Evolutionary conservation across 37 sponge, comb jelly and placozoan species (phyloP), one percentile per base, ranked within the genome.

Genomic region (Spongilla lacustris): DNA sequence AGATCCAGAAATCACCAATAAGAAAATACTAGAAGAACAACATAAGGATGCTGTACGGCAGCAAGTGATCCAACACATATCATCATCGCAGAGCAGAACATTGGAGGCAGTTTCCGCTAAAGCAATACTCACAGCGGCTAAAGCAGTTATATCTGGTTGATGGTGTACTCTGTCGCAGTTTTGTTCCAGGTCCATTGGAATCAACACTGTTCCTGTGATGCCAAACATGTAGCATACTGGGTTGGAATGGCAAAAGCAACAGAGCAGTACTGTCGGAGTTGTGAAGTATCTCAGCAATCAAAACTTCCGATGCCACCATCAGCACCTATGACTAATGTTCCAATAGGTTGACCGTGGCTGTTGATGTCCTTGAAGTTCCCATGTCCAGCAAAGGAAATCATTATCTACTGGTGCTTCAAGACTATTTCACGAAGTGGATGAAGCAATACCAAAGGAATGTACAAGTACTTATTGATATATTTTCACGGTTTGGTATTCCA

Each of bases 401-500:
- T 23, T 84, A 84, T 76, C 36, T 84, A 29, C 49, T 84, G 49
- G 85, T 84, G 17, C 25, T 84, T 26, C 76, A 84, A 77, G 85
- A 84, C 75, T 84, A 84, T 28, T 84, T 84, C 66, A 84, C 46
- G 19, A 84, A 84, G 77, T 84, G 85, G 85, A 21, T 84, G 36
- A 76, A 84, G 31, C 28, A 28, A 84, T 33, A 35, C 50, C 75
- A 78, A 28, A 84, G 32, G 29, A 74, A 69, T 50, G 85, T 84
- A 29, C 27, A 21, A n/a, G 35, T 76, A 17, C 26, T 84, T 26
- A 77, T 48, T 28, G 48, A 73, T 36, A 25, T 84, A 46, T 75
- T 84, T 48, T 50, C 76, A 21, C 67, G 49, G 23, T 41, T 73
- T 78, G 85, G 85, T 6, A 78, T 84, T 34, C 85, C 85, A 25